Evolutionary conservation across 2,113 vertebrate species (phyloP).

Genomic region (Jaculus jaculus): DNA sequence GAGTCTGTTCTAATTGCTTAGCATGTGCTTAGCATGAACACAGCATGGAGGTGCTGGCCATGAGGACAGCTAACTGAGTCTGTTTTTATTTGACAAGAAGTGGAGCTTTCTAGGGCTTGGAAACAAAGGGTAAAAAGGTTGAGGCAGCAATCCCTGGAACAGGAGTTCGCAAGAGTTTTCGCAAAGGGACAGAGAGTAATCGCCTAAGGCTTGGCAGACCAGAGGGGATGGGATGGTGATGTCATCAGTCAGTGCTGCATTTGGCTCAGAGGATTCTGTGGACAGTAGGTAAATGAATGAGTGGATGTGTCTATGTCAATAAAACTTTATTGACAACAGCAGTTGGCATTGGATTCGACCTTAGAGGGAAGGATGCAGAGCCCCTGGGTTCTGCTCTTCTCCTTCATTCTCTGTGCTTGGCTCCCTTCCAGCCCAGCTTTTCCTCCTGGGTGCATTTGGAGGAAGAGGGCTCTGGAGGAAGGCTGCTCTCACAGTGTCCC

Average conservation of each 20-base stretch:
- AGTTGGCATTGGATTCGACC: accelerated
- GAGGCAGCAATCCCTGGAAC: neutral
- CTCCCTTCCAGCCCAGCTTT: neutral
- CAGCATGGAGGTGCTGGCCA: neutral
- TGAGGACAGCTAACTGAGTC: too few species aligned
- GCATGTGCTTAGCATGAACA: accelerated
- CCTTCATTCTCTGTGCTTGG: accelerated
- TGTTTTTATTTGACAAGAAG: neutral
- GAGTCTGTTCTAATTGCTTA: neutral
- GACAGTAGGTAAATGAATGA: accelerated
- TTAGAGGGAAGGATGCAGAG: too few species aligned
- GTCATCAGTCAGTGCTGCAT: neutral
- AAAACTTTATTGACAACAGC: neutral
- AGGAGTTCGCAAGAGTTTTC: neutral
- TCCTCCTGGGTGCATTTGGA: neutral
- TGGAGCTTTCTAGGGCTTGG: neutral
- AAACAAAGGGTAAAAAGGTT: neutral
- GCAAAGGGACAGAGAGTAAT: neutral
- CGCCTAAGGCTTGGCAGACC: neutral
- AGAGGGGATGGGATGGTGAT: accelerated
- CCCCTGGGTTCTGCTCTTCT: neutral
- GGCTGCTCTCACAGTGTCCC: accelerated
- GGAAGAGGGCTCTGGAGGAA: accelerated
- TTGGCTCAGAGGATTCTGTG: neutral
- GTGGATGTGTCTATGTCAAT: accelerated